Evolutionary conservation across 1,140 invertebrate genomes (phyloP).

Genomic region (Reticulitermes speratus): DNA sequence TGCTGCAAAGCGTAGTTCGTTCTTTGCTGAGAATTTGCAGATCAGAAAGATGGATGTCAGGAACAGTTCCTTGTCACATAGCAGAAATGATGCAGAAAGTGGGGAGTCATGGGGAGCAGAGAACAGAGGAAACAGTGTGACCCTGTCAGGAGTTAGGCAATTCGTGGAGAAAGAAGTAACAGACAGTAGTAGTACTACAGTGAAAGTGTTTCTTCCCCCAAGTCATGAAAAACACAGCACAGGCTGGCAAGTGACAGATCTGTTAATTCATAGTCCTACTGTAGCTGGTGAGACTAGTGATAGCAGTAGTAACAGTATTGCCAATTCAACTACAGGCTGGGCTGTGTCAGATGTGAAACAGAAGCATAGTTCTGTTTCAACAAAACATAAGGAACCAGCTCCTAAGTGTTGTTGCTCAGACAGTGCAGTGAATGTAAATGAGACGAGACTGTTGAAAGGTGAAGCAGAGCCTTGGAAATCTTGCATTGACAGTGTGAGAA

Average conservation of each 20-base stretch:
- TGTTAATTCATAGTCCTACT: constrained; percentile 31
- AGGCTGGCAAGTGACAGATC: constrained; percentile 33
- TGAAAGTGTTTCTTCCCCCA: background rate
- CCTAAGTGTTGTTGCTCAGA: background rate
- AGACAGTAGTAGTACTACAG: background rate
- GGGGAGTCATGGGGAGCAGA: background rate
- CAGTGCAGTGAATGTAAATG: background rate
- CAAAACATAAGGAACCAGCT: background rate
- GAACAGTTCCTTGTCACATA: background rate
- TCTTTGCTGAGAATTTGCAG: background rate
- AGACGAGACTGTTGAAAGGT: background rate
- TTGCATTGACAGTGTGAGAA: background rate
- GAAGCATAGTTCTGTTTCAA: background rate
- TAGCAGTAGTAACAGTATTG: constrained; percentile 23
- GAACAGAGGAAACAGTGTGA: background rate
- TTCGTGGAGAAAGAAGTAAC: background rate
- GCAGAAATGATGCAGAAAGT: background rate
- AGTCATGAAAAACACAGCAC: background rate
- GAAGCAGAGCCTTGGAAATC: background rate
- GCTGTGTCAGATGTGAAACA: constrained; percentile 28
- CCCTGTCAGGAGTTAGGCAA: background rate
- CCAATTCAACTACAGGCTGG: constrained; percentile 34
- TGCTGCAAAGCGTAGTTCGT: background rate
- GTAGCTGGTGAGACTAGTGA: constrained; percentile 32
- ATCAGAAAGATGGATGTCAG: background rate